Percentiles rank a stretch among this genome's conserved stretches.
Evolutionary conservation across 2,888 invertebrate species (phyloP).

Genomic region (Balanococcus diminutus): DNA sequence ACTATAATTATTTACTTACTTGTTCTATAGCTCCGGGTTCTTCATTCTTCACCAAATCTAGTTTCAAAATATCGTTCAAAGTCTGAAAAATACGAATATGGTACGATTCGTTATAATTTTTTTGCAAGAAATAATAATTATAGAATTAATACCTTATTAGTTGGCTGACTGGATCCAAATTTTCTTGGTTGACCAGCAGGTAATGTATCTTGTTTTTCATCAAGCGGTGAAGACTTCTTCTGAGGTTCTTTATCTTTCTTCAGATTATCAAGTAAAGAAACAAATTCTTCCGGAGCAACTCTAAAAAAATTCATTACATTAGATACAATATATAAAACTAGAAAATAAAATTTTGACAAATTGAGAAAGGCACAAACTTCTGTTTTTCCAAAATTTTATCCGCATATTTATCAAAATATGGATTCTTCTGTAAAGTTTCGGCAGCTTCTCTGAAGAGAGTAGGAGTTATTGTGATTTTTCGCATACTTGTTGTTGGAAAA

Average conservation of each 20-base stretch:
- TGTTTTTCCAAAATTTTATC: slow-evolving; percentile 76
- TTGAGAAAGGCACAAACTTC: slow-evolving; percentile 60
- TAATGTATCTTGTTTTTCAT: background rate
- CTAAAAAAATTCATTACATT: background rate
- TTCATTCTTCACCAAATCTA: slow-evolving; percentile 76
- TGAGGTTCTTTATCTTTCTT: background rate
- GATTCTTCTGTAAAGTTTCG: slow-evolving; percentile 69
- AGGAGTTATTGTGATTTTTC: slow-evolving; percentile 31
- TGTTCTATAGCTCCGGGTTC: slow-evolving; percentile 71
- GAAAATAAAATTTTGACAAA: background rate
- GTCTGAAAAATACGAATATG: slow-evolving; percentile 52
- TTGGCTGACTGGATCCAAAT: slow-evolving; percentile 52
- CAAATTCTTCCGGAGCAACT: slow-evolving; percentile 76
- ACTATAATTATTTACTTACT: background rate
- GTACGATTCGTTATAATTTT: background rate
- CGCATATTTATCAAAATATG: slow-evolving; percentile 82
- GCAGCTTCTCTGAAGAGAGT: slow-evolving; percentile 61
- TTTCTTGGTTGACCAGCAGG: slow-evolving; percentile 61
- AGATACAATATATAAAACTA: background rate
- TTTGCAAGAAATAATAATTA: background rate
- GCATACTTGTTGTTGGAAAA: background rate
- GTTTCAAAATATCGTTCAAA: slow-evolving; percentile 76
- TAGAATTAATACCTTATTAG: slow-evolving; percentile 38
- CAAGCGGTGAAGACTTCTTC: background rate
- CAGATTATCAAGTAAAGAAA: slow-evolving; percentile 65